These are phyloP conservation scores for Nephila pilipes DNA, from an alignment of 1,140 invertebrate species.

Conservation along the genomic window DNA sequence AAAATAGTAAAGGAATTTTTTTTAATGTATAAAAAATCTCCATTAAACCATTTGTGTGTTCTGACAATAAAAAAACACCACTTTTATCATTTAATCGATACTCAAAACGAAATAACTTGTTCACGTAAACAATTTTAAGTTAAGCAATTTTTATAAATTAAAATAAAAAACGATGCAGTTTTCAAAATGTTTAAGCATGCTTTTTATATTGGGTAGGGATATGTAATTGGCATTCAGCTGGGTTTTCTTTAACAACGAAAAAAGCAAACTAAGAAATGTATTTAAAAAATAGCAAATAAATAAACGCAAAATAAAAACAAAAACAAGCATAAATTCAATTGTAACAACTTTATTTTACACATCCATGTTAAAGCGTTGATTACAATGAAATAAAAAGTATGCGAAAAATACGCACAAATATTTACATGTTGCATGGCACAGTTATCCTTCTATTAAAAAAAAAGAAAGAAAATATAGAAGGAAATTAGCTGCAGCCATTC, in stretches of 20 bases:
- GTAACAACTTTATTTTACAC: constrained; percentile 70
- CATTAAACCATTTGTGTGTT: no score
- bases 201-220: background rate
- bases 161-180: background rate
- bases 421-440: constrained; percentile 2
- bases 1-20: no score
- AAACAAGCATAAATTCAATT: constrained; percentile 41
- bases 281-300: background rate
- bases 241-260: background rate
- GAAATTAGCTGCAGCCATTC: background rate
- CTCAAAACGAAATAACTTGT: no score
- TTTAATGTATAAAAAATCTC: no score
- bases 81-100: no score
- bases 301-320: constrained; percentile 18
- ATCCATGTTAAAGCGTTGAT: constrained; percentile 14
- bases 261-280: constrained; percentile 19
- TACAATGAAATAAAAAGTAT: constrained; percentile 59
- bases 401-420: constrained; percentile 28
- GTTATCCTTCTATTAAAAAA: background rate
- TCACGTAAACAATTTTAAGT: no score
- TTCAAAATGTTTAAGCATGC: background rate
- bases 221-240: background rate
- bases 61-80: no score
- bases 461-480: background rate
- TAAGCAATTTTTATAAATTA: no score